phyloP scores from a whole-genome alignment of 2,797 vertebrate species.

The Anguilla megastoma region DNA sequence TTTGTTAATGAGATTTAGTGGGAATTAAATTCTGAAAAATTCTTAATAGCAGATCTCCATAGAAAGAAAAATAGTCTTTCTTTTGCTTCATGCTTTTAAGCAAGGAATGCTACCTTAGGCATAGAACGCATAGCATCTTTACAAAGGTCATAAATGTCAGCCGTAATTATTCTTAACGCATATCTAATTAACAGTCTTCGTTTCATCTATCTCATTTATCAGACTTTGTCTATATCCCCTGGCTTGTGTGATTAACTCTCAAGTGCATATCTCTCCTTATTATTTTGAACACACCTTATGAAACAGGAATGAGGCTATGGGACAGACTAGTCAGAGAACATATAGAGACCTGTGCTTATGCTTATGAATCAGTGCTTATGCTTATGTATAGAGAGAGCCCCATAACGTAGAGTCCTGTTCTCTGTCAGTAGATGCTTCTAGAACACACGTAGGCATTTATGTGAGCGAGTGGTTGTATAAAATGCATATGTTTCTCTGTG shows the following conservation, averaged over 20 bases:
- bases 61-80: neutral
- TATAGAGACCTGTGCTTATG: neutral
- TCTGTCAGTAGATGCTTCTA: neutral
- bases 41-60: neutral
- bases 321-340: neutral
- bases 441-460: too few species aligned
- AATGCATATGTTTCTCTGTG: too few species aligned
- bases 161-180: constrained; percentile 21
- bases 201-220: constrained; percentile 26
- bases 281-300: neutral
- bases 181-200: neutral
- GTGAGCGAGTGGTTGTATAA: too few species aligned
- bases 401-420: neutral
- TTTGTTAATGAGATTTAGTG: neutral
- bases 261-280: neutral
- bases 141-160: constrained; percentile 31
- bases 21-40: neutral
- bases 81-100: neutral
- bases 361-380: neutral
- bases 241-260: neutral
- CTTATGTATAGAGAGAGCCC: neutral
- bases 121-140: constrained; percentile 19
- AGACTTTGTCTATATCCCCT: constrained; percentile 10
- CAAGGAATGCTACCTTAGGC: constrained; percentile 28
- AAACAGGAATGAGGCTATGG: neutral